phyloP scores from a whole-genome alignment of 2,113 vertebrate species.

The Corvus hawaiiensis region DNA sequence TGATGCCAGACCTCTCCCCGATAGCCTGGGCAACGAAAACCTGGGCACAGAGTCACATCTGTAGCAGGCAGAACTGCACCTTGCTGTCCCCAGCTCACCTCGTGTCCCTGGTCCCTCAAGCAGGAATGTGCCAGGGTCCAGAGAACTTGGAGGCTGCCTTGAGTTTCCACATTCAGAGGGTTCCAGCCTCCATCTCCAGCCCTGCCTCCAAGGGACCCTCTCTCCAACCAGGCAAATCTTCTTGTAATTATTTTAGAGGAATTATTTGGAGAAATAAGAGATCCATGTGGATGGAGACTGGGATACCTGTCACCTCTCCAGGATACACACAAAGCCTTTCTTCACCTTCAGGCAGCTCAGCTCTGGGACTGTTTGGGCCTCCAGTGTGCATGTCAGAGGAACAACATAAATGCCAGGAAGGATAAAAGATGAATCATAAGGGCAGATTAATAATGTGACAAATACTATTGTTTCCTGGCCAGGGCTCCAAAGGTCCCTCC shows the following conservation, averaged over 20 bases:
- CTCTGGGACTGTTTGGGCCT: not conserved
- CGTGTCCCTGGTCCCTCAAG: not conserved
- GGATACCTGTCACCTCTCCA: not conserved
- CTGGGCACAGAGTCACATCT: not conserved
- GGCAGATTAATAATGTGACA: not conserved
- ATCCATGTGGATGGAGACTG: not conserved
- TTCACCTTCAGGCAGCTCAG: not conserved
- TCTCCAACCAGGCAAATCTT: not conserved
- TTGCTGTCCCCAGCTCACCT: not conserved
- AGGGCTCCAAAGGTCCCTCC: not conserved
- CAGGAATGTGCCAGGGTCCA: rapidly evolving
- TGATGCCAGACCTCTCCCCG: not conserved
- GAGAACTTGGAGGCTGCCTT: not conserved
- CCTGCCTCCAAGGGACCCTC: not conserved
- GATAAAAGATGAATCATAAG: not conserved
- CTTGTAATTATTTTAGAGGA: not conserved
- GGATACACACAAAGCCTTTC: not conserved
- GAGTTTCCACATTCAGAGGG: not conserved
- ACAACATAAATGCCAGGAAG: not conserved
- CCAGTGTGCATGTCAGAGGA: not conserved
- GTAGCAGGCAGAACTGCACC: not conserved
- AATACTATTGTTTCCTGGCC: not conserved
- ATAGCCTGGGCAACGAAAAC: not conserved
- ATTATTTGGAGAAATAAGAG: not conserved
- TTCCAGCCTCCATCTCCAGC: not conserved